Base-by-base conservation (phyloP, 2,113 vertebrate species). In the Amphiprion percula region DNA sequence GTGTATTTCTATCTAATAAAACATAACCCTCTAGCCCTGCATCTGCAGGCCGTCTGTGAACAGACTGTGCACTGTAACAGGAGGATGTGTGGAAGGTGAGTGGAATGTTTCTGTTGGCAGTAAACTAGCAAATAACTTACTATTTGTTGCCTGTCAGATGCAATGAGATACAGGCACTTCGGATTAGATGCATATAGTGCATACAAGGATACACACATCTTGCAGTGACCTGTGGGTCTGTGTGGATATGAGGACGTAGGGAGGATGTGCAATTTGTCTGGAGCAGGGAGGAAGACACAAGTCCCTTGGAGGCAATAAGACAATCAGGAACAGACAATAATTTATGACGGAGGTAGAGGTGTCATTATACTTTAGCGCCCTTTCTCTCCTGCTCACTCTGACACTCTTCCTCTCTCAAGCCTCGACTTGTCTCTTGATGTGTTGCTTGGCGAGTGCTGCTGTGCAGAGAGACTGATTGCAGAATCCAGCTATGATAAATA, bases 381-480 rank as follows among this genome's bases (percentile, higher is more conserved):
- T 21, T 33, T 74, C 65, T 76, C 49, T 39, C 64, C 17, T 0
- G 16, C 62, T 75, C 46, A 56, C 33, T 11, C 75, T 75, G 62
- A 56, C 24, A 59, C 52, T 49, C 26, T 53, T 46, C 52, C 70
- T 72, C 77, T 77, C 60, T 82, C 78, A 77, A 73, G 88, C 65
- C 84, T 81, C 28, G 39, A 88, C 91, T 90, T 76, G 91, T 84
- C 84, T 68, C 79, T 85, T 14, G 56, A 80, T 92, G 79, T 91
- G 89, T 85, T 83, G 83, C 90, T 93, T 94, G 93, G 94, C 91
- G 49, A 84, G 88, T 86, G 78, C 26, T 49, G 61, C 77, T 83
- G 84, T 87, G 93, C 58, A 86, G 92, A 94, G 83, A 90, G 93
- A 93, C 84, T 90, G 85, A 92, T 76, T 89, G 87, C 93, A 94